A percentile compares a stretch with the other conserved stretches of the same genome.
These are phyloP conservation scores for Dendrolimus houi DNA, from an alignment of 2,888 invertebrate genomes.

Conservation along the genomic window DNA sequence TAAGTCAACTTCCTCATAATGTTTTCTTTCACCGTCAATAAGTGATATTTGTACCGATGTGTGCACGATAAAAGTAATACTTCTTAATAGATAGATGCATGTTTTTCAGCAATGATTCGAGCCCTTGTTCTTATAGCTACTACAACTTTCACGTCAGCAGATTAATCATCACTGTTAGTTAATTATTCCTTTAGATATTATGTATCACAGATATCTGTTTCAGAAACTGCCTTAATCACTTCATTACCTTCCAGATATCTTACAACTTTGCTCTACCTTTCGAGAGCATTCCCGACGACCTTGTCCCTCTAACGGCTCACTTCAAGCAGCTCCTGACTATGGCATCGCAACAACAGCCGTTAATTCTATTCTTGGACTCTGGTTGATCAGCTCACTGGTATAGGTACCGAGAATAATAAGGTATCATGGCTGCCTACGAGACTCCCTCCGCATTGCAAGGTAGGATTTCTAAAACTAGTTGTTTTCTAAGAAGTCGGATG, in stretches of 20 bases:
- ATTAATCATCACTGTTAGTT: too few relatives aligned
- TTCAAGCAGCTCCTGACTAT: constrained; percentile 94
- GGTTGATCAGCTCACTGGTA: constrained; percentile 95
- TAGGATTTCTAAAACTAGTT: constrained; percentile 33
- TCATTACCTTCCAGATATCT: constrained; percentile 79
- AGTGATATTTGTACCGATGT: too few relatives aligned
- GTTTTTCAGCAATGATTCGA: too few relatives aligned
- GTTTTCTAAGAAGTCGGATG: not conserved
- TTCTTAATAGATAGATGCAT: too few relatives aligned
- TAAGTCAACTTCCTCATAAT: too few relatives aligned
- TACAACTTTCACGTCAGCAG: too few relatives aligned
- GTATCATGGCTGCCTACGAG: constrained; percentile 97
- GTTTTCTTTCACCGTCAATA: too few relatives aligned
- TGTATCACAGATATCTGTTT: too few relatives aligned
- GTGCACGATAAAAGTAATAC: too few relatives aligned
- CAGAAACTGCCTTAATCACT: too few relatives aligned
- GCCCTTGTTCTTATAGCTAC: too few relatives aligned
- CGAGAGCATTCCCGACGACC: constrained; percentile 96
- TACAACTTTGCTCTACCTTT: constrained; percentile 94
- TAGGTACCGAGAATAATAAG: constrained; percentile 94
- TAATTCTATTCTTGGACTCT: constrained; percentile 96
- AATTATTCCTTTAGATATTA: too few relatives aligned
- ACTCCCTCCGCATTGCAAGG: constrained; percentile 92
- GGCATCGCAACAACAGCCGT: constrained; percentile 88
- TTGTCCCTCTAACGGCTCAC: constrained; percentile 96